Evolutionary conservation across 30 jellyfish, hydroid and myxozoan species (phyloP).

Genomic region (Turritopsis rubra): DNA sequence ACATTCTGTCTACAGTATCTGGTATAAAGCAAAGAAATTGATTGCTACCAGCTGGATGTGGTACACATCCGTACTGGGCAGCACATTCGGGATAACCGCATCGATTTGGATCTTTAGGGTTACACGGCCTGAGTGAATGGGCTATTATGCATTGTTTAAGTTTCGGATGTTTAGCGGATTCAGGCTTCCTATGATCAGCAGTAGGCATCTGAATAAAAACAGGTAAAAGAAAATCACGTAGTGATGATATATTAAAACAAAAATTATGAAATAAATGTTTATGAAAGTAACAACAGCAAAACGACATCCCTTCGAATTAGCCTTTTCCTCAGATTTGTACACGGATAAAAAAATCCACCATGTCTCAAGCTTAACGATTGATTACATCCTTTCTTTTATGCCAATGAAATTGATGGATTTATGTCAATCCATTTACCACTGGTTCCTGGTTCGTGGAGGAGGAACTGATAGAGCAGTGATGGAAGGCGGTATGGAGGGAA

Average conservation of each 20-base stretch:
- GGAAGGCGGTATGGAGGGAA: too few species aligned
- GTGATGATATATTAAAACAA: not conserved
- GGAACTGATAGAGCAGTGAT: too few species aligned
- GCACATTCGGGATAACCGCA: not conserved
- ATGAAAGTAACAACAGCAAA: too few species aligned
- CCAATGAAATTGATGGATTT: too few species aligned
- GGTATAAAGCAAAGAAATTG: not conserved
- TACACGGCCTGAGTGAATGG: not conserved
- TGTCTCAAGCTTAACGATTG: too few species aligned
- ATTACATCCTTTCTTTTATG: too few species aligned
- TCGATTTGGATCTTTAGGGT: not conserved
- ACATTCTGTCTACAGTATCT: not conserved
- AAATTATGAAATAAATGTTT: too few species aligned
- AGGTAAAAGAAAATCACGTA: not conserved
- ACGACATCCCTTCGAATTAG: too few species aligned
- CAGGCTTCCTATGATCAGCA: not conserved
- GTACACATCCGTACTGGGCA: not conserved
- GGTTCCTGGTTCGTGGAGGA: too few species aligned
- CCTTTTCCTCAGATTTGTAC: too few species aligned
- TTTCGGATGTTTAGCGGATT: not conserved
- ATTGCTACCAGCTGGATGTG: not conserved
- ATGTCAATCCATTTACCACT: too few species aligned
- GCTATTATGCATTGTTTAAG: not conserved
- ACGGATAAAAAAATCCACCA: too few species aligned
- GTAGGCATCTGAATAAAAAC: not conserved